Evolutionary conservation across 1,140 invertebrate genomes (phyloP), one percentile per base, ranked within the genome.

Genomic region (Panulirus ornatus): DNA sequence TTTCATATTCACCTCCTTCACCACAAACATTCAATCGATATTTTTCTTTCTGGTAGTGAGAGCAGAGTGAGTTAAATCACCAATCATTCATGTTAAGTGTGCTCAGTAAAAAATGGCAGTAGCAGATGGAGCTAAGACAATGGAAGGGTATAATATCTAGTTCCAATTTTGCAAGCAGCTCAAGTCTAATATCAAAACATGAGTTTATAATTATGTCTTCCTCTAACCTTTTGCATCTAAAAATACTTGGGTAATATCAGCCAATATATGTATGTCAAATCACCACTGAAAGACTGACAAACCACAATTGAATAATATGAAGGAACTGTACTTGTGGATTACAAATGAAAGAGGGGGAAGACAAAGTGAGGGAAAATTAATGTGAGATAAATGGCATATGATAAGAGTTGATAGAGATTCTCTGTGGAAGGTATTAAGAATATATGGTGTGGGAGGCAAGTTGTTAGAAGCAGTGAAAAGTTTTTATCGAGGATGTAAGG

Each of bases 1-100:
- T 99, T 95, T 99, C 99, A 94, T 99, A 99, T 94, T 99, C 99
- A 75, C 99, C 99, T 63, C 99, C 99, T 95, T 99, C 99, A 66
- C 99, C 99, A 95, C 99, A 99, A 71, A 99, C 96, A 95, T 99
- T 99, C 88, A 99, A 94, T 30, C 98, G 98, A 95, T 98, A 99
- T 94, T 99, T 84, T 22, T 88, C 86, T 51, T 83, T 88, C 91
- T 91, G 85, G n/a, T n/a, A n/a, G n/a, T n/a, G n/a, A n/a, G n/a
- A n/a, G n/a, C n/a, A n/a, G n/a, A n/a, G 19, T 27, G 86, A 71
- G 47, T 14, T 42, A 63, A 51, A n/a, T 34, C 44, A 34, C 19
- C 3, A 19, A 51, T n/a, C 9, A 79, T 36, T 27, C 16, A 58
- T 22, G 66, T 3, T 8, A 42, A 3, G 2, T 22, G 2, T n/a